phyloP scores from a whole-genome alignment of 1,140 invertebrate species.

The Sipha flava region DNA sequence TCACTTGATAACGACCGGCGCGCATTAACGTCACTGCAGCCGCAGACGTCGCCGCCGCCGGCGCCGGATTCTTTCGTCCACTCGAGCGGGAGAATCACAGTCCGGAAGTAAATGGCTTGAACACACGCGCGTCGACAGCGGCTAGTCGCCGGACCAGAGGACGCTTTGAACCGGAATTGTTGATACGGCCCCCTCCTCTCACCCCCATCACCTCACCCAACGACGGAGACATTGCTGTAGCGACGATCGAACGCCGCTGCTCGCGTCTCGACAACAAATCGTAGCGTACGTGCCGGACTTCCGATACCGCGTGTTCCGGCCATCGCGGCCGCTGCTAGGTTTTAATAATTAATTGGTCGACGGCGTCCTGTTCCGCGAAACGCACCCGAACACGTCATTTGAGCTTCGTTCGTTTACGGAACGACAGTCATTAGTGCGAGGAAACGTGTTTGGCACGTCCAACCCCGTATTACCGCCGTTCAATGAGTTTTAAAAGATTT shows the following conservation, averaged over 20 bases:
- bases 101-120: constrained; percentile 5
- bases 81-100: neutral
- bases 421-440: neutral
- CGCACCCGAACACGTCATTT: neutral
- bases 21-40: neutral
- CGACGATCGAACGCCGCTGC: too few relatives aligned
- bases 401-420: neutral
- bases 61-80: too few relatives aligned
- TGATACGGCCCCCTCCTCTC: neutral
- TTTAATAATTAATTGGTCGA: neutral
- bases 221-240: too few relatives aligned
- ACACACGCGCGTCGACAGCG: neutral
- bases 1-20: neutral
- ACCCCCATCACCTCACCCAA: neutral
- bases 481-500: neutral
- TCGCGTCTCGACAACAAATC: neutral
- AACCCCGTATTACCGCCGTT: neutral
- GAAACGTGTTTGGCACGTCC: neutral
- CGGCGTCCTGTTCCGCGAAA: neutral
- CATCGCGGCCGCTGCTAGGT: too few relatives aligned
- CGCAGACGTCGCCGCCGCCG: too few relatives aligned
- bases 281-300: too few relatives aligned
- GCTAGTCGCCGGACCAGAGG: neutral
- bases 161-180: constrained; percentile 10
- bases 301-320: too few relatives aligned